phyloP scores from a whole-genome alignment of 2,113 vertebrate genomes.

The Bos indicus region DNA sequence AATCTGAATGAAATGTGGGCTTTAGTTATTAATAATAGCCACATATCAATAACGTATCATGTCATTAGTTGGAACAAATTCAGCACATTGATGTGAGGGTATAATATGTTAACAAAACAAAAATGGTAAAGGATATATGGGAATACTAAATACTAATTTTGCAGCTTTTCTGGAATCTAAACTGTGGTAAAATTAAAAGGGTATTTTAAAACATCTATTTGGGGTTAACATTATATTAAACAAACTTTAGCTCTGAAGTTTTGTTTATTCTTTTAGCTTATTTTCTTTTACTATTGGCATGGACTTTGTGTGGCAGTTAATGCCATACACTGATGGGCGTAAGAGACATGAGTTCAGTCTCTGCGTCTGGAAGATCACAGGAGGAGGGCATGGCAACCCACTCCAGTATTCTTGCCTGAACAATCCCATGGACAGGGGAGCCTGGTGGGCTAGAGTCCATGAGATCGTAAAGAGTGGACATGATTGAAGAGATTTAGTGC shows the following conservation, averaged over 20 bases:
- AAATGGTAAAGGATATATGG: neutral
- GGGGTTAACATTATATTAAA: neutral
- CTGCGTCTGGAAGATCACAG: neutral
- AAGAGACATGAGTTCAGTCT: neutral
- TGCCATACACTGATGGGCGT: conserved; percentile 87
- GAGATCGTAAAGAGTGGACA: neutral
- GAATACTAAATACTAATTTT: neutral
- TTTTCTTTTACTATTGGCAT: conserved; percentile 81
- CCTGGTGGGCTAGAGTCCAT: neutral
- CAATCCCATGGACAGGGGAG: neutral
- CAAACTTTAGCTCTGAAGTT: neutral
- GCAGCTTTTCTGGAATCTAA: neutral
- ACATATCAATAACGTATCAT: neutral
- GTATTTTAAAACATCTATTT: neutral
- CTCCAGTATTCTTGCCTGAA: neutral
- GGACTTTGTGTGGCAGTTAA: conserved; percentile 80
- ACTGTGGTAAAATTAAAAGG: neutral
- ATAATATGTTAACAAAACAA: neutral
- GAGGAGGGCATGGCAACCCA: neutral
- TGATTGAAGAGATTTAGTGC: neutral
- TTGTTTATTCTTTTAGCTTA: conserved; percentile 62
- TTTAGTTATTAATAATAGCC: neutral
- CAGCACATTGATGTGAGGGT: neutral
- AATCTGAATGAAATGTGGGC: neutral
- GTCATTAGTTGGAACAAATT: neutral